Percentiles rank a stretch among this genome's conserved stretches.
Conservation (phyloP, 92 coral and sea anemone genomes). For the Parazoanthus atlanticus region DNA sequence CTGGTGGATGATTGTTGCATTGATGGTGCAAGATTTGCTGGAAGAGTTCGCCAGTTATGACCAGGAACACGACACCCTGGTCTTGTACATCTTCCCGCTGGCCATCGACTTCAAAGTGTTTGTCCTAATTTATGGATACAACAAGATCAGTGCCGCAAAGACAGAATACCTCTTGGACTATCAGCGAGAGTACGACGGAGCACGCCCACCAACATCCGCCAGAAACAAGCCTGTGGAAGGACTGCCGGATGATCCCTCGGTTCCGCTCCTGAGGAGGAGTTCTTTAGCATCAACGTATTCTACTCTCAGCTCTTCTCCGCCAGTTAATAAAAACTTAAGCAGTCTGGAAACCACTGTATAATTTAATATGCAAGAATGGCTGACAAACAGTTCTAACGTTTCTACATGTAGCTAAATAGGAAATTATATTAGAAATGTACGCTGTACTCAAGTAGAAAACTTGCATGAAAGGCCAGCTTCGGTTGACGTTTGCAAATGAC, state of each 20-base stretch:
- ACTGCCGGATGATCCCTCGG: too few relatives aligned
- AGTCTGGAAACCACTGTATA: too few relatives aligned
- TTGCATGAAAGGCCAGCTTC: too few relatives aligned
- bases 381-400: too few relatives aligned
- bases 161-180: slow-evolving; percentile 51
- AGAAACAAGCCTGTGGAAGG: background rate
- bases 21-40: slow-evolving; percentile 47
- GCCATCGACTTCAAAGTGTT: slow-evolving; percentile 68
- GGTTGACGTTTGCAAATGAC: too few relatives aligned
- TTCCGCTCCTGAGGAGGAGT: background rate
- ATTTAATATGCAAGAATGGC: too few relatives aligned
- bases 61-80: slow-evolving; percentile 38
- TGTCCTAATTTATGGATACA: slow-evolving; percentile 54
- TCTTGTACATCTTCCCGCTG: slow-evolving; percentile 57
- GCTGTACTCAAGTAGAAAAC: too few relatives aligned
- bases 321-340: too few relatives aligned
- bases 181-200: background rate
- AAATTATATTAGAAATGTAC: too few relatives aligned
- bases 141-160: slow-evolving; percentile 49
- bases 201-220: background rate
- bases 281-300: background rate
- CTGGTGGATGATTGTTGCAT: slow-evolving; percentile 34
- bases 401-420: too few relatives aligned
- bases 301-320: background rate
- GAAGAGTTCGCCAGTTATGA: slow-evolving; percentile 37